Evolutionary conservation across 2,113 vertebrate genomes (phyloP), one percentile per base, ranked within the genome.

Genomic region (Phocoena sinus): DNA sequence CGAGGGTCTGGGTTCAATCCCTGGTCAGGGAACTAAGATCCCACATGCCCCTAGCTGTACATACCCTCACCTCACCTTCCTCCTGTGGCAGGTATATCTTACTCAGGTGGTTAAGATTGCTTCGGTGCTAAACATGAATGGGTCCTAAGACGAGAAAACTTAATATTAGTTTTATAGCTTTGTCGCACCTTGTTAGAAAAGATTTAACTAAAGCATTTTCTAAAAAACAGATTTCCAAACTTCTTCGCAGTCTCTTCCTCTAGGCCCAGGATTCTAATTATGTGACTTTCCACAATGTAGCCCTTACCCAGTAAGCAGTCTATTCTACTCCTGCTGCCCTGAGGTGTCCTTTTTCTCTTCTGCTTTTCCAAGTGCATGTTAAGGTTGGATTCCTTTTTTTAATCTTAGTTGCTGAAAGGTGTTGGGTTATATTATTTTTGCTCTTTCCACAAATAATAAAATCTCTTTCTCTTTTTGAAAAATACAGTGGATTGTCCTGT

Each of bases 401-500:
- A 53, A 53, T 77, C 14, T 77, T 95, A 92, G 31, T 85, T 73
- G 86, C 25, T 79, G 4, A 80, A 85, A 89, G 50, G 41, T 94
- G 15, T 4, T 18, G 58, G 53, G 15, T 74, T 89, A 28, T 56
- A 23, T 96, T 84, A 85, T 56, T 20, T 81, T 92, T 20, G 0
- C 38, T 44, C n/a, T 76, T 95, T 82, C 60, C 89, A 53, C 44
- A 95, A 63, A 67, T 89, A 60, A 11, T 1, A 31, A 17, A n/a
- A 4, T 88, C 47, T 74, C 11, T 68, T 58, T 97, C 62, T 98
- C 36, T 87, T 97, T 98, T 94, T 70, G 56, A 93, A 89, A 95
- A 95, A 70, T 84, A 23, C 98, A 99, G 99, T 99, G 98, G 99
- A 99, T 4, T 99, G 99, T 96, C 99, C 99, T 17, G 99, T 99